Conservation (phyloP, 2,888 invertebrate species). For the Cheiracanthium punctorium region DNA sequence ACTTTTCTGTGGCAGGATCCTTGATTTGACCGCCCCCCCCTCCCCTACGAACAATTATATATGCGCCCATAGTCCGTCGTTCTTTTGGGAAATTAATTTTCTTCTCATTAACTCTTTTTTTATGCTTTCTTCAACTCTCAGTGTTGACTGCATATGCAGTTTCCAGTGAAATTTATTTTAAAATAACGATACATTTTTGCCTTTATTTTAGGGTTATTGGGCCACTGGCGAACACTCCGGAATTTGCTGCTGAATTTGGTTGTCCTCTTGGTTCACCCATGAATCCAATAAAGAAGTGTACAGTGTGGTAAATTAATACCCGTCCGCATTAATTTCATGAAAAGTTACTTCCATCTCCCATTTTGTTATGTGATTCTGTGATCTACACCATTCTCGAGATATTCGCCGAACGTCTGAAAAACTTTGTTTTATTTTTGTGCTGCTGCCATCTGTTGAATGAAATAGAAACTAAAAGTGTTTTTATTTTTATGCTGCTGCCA, state of each 20-base stretch:
- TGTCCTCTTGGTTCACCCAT: constrained; percentile 81
- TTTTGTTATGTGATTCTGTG: constrained; percentile 21
- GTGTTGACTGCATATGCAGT: too few species aligned
- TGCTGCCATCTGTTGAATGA: constrained; percentile 13
- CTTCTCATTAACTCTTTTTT: too few species aligned
- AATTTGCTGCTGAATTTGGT: constrained; percentile 81
- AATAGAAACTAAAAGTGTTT: neutral
- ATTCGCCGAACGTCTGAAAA: neutral
- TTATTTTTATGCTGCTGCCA: too few species aligned
- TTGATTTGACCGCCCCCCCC: too few species aligned
- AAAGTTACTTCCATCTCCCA: neutral
- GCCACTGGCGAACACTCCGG: constrained; percentile 81
- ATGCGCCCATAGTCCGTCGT: too few species aligned
- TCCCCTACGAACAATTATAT: too few species aligned
- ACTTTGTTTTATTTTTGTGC: neutral
- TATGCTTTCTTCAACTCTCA: too few species aligned
- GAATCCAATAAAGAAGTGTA: constrained; percentile 81
- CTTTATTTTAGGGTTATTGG: constrained; percentile 76
- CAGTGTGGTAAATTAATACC: constrained; percentile 82
- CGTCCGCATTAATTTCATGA: neutral
- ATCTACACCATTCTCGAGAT: constrained; percentile 9
- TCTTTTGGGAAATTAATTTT: too few species aligned
- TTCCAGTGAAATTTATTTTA: too few species aligned
- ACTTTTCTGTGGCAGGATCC: too few species aligned
- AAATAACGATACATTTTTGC: too few species aligned